Evolutionary conservation across 92 coral and sea anemone species (phyloP), one percentile per base, ranked within the genome.

Genomic region (Porites cylindrica): DNA sequence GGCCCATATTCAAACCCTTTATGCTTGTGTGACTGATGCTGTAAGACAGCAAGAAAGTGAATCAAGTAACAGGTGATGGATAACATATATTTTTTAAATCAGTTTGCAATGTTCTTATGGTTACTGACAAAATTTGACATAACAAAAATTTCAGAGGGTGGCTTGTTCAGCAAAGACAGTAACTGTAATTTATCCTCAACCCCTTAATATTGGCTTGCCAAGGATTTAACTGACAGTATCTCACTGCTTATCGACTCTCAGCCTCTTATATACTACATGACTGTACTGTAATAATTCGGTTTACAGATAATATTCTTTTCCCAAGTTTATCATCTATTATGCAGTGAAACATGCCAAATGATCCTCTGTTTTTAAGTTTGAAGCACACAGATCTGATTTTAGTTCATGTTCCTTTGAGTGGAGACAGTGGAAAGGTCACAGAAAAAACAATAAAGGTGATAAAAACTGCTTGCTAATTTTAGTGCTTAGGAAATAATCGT

Each of bases 401-500:
- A 51, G 70, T 97, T 52, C 99, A 97, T 88, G 98, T 97, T 51
- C 88, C 91, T 18, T 93, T 81, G 54, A 91, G 92, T 70, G 95
- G 95, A 54, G 99, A 97, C 21, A 91, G 92, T 63, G 85, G 90
- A 72, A 97, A 97, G 72, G 29, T 95, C 79, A 85, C 96, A 72
- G 99, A 97, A 51, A 97, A 94, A 74, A 86, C 93, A 47, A 88
- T 92, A 24, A 94, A 94, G 98, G 96, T 95, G 38, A 38, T 38
- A 38, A 38, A 38, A 38, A 38, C 47, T 38, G 47, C 47, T 38
- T 38, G 47, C 47, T 5, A 38, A 38, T 38, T 38, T 38, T 38
- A 38, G 47, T 38, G 47, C 47, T 4, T 2, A 38, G 47, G 7
- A 4, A 38, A 38, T 38, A 38, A 38, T 38, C 6, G 0, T 38